Evolutionary conservation across 2,797 vertebrate genomes (phyloP).

Genomic region (Xenentodon cancila): DNA sequence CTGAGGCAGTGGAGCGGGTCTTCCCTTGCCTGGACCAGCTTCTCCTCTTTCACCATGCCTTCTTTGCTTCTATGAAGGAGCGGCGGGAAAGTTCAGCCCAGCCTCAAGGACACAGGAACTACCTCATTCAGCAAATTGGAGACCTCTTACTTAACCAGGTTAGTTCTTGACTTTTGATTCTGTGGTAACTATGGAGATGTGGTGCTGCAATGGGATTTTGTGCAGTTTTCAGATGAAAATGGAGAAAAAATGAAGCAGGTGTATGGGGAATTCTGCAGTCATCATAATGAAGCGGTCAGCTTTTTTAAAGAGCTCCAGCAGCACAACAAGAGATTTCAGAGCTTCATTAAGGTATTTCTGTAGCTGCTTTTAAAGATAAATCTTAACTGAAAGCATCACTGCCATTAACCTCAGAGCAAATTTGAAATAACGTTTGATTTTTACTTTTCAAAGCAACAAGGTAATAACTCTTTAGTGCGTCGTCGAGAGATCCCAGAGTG

Average conservation of each 20-base stretch:
- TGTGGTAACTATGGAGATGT: background rate
- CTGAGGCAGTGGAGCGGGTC: slow-evolving; percentile 87
- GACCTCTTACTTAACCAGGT: slow-evolving; percentile 94
- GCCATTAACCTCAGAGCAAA: background rate
- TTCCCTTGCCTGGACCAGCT: slow-evolving; percentile 96
- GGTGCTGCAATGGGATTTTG: slow-evolving; percentile 14
- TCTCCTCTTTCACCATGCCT: slow-evolving; percentile 87
- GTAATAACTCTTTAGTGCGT: slow-evolving; percentile 90
- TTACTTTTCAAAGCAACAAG: slow-evolving; percentile 86
- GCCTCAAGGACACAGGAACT: slow-evolving; percentile 85
- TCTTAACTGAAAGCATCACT: background rate
- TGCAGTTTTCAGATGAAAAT: slow-evolving; percentile 94
- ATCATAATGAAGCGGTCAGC: slow-evolving; percentile 92
- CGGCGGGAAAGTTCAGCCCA: slow-evolving; percentile 83
- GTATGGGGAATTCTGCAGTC: slow-evolving; percentile 97
- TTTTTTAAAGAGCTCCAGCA: slow-evolving; percentile 95
- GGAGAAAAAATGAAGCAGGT: slow-evolving; percentile 90
- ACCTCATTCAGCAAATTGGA: slow-evolving; percentile 89
- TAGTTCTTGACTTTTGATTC: background rate
- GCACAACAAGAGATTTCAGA: slow-evolving; percentile 95
- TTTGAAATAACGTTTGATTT: background rate
- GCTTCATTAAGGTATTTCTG: slow-evolving; percentile 90
- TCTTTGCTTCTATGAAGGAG: slow-evolving; percentile 90
- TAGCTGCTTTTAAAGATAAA: background rate
- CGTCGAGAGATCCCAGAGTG: slow-evolving; percentile 95